Evolutionary conservation across 2,797 vertebrate species (phyloP).

Genomic region (Acrossocheilus wenchowensis): DNA sequence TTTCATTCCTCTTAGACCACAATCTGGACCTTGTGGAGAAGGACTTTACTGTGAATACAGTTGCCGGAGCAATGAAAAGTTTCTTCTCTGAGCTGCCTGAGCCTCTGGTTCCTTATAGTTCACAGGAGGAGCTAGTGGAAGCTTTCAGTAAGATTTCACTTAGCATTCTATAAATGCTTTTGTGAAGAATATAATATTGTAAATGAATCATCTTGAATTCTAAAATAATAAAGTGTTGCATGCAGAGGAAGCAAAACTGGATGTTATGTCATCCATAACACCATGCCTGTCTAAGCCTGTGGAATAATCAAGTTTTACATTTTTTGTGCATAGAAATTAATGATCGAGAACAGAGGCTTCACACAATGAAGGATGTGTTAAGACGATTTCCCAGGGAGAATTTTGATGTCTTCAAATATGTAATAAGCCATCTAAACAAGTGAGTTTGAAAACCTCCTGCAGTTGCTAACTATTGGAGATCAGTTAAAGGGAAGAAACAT

Average conservation of each 20-base stretch:
- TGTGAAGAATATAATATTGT: background rate
- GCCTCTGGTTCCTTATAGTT: constrained; percentile 89
- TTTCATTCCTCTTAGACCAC: constrained; percentile 77
- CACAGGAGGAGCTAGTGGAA: constrained; percentile 93
- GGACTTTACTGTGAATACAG: constrained; percentile 94
- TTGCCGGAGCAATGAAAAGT: constrained; percentile 94
- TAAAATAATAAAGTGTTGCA: constrained; percentile 11
- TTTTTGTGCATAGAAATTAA: constrained; percentile 85
- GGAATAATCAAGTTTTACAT: background rate
- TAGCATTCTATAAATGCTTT: background rate
- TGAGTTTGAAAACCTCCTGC: constrained; percentile 68
- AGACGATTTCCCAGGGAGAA: constrained; percentile 93
- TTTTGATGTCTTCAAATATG: constrained; percentile 95
- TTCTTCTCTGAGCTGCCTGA: constrained; percentile 97
- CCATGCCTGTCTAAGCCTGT: background rate
- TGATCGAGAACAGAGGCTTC: constrained; percentile 92
- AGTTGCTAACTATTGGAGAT: background rate
- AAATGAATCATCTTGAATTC: background rate
- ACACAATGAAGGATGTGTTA: constrained; percentile 92
- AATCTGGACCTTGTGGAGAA: constrained; percentile 94
- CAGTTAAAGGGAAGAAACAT: background rate
- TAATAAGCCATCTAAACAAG: constrained; percentile 93
- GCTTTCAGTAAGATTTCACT: constrained; percentile 89
- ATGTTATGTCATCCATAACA: background rate
- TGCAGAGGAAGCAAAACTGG: background rate